Conservation (phyloP, 2,113 vertebrate genomes). For the Heterochromis multidens region DNA sequence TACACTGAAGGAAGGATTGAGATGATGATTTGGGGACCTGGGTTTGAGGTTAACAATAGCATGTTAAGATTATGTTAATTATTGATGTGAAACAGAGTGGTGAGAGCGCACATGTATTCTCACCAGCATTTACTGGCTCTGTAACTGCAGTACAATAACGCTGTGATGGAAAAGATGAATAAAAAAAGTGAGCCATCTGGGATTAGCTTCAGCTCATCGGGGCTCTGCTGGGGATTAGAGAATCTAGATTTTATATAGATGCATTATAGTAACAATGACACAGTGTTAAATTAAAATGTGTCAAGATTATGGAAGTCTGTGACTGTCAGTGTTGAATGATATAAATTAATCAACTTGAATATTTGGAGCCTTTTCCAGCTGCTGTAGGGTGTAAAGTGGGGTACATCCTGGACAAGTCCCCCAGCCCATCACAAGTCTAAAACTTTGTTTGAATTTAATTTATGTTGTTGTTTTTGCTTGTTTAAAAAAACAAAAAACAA, state of each 20-base stretch:
- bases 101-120: background rate
- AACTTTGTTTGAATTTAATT: background rate
- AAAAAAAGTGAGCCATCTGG: background rate
- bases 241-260: background rate
- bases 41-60: background rate
- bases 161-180: background rate
- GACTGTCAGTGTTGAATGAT: background rate
- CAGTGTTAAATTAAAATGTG: background rate
- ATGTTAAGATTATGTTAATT: background rate
- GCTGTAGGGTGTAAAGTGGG: background rate
- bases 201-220: background rate
- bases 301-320: background rate
- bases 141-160: background rate
- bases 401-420: background rate
- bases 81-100: background rate
- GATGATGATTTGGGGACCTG: background rate
- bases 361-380: background rate
- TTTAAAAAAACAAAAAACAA: background rate
- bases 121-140: background rate
- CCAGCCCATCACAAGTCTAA: background rate
- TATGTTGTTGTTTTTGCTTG: background rate
- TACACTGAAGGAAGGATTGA: background rate
- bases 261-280: background rate
- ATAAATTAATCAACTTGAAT: background rate
- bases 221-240: background rate